Base-by-base conservation (phyloP, 64 coral and sea anemone genomes). In the Stichodactyla mertensii region DNA sequence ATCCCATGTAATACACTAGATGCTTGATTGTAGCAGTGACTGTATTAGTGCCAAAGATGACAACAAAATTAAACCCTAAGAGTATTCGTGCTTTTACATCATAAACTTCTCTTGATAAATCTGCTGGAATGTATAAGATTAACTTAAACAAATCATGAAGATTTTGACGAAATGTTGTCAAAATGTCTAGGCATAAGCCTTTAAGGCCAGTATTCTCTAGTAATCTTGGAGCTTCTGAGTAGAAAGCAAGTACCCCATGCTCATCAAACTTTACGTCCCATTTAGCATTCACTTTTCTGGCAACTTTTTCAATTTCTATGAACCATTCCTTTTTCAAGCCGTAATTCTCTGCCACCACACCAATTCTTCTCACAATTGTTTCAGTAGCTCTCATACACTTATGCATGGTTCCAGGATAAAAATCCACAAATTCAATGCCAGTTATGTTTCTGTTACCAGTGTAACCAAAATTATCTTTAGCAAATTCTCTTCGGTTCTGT, bases 401-500 rank as follows among this genome's bases (percentile, higher is more conserved):
- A 27, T 88, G 87, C 20, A 82, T 45, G 7, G 23, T 61, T 18
- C 87, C 87, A 7, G 78, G 77, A 31, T 79, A 88, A 74, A 80
- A 82, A 64, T 88, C 28, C 52, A 60, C 14, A 53, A 88, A 18
- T 31, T 55, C 19, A 51, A 52, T 79, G 14, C 20, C 74, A 27
- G 86, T 52, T 13, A 87, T 13, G 22, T 87, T 87, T 52, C 22
- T 14, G 23, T 10, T 52, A 13, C 89, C 89, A 15, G 59, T 85
- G 52, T 61, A 77, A 20, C 83, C 89, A 55, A 90, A 55, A 61
- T 90, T 85, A 51, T 91, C 52, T 22, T 86, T 91, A 12, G 89
- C 89, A 87, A 91, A 91, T 52, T 91, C 74, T 74, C 89, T 85
- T 15, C 77, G 82, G 18, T 85, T 84, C 58, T 90, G 57, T 79